phyloP scores from a whole-genome alignment of 2,797 vertebrate species.

The Parauchenoglanis ngamensis region DNA sequence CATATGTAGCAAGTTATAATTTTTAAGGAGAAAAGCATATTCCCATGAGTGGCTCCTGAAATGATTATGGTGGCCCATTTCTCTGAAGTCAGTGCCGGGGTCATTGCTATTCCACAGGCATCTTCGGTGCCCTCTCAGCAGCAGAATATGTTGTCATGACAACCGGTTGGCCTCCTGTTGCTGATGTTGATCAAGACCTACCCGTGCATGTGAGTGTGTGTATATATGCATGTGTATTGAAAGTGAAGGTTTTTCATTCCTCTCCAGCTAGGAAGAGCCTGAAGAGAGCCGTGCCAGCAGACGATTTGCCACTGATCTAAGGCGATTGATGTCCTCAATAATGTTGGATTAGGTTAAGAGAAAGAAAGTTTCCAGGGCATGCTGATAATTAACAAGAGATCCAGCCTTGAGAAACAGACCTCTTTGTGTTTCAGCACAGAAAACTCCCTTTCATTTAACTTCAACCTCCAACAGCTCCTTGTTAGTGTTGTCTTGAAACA shows the following conservation, averaged over 20 bases:
- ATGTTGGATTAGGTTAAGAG: conserved; percentile 50
- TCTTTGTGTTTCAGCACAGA: conserved; percentile 52
- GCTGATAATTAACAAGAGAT: conserved; percentile 60
- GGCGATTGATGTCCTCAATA: conserved; percentile 55
- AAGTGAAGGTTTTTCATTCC: conserved; percentile 64
- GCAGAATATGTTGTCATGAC: conserved; percentile 71
- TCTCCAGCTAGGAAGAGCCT: conserved; percentile 51
- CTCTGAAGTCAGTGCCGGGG: conserved; percentile 63
- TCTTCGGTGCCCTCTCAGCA: conserved; percentile 63
- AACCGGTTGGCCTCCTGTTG: conserved; percentile 72
- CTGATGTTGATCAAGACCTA: conserved; percentile 72
- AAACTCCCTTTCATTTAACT: conserved; percentile 40
- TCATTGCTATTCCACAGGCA: conserved; percentile 75
- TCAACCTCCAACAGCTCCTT: conserved; percentile 14
- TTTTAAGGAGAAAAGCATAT: conserved; percentile 21
- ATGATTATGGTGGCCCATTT: conserved; percentile 48
- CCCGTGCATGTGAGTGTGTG: conserved; percentile 55
- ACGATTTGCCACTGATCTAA: conserved; percentile 52
- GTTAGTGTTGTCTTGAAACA: conserved; percentile 16
- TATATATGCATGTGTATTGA: conserved; percentile 41
- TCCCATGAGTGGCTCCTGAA: conserved; percentile 40
- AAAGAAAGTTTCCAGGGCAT: conserved; percentile 29
- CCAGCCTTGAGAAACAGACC: conserved; percentile 48
- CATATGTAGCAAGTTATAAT: conserved; percentile 2
- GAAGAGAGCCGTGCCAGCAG: conserved; percentile 42